These are phyloP conservation scores for Mnemiopsis leidyi DNA, from an alignment of 37 sponge, comb jelly and placozoan species.

Conservation along the genomic window DNA sequence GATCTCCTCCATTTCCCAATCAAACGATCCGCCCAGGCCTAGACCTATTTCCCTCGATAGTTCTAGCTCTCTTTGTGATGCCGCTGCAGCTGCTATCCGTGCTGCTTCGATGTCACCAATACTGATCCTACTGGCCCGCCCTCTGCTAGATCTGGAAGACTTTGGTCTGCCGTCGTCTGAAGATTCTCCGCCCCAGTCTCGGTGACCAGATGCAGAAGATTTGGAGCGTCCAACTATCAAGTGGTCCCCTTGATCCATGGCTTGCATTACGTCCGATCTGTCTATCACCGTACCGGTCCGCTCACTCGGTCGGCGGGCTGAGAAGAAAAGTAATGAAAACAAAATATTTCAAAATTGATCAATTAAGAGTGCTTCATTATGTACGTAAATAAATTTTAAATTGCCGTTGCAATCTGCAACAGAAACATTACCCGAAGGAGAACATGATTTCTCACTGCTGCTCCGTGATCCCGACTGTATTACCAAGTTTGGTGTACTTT, in stretches of 20 bases:
- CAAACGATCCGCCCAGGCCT: neutral
- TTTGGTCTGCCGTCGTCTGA: slow-evolving; percentile 11
- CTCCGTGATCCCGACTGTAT: too few species aligned
- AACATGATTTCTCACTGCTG: neutral
- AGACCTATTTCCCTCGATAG: neutral
- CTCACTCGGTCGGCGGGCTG: neutral
- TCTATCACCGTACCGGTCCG: neutral
- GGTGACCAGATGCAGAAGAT: neutral
- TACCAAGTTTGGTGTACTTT: neutral
- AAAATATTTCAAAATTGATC: neutral
- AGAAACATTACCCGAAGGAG: neutral
- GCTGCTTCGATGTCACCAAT: neutral
- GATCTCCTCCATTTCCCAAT: neutral
- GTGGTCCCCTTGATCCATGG: neutral
- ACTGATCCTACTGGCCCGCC: neutral
- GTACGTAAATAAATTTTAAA: too few species aligned
- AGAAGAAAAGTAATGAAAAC: neutral
- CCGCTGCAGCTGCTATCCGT: neutral
- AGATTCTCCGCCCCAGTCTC: neutral
- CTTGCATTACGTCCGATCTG: neutral
- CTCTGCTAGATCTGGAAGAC: neutral
- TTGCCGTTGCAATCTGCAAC: too few species aligned
- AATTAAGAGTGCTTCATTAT: neutral
- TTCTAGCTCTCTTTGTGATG: neutral
- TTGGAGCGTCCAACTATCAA: neutral